Percentiles rank a stretch among this genome's conserved stretches.
Evolutionary conservation across 2,797 vertebrate genomes (phyloP).

Genomic region (Salarias fasciatus): DNA sequence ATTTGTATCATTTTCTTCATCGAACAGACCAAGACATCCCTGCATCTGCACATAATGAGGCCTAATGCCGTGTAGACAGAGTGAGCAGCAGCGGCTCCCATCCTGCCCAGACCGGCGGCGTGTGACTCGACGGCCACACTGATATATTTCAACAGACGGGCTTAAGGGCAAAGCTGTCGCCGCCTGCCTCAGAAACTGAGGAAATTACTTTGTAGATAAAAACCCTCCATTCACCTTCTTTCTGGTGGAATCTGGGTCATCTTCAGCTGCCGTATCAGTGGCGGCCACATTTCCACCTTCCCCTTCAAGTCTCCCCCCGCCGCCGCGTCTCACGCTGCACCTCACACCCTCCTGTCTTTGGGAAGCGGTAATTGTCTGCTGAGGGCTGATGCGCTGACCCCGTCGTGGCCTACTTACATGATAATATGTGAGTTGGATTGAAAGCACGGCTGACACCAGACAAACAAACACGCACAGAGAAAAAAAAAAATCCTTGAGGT

Average conservation of each 20-base stretch:
- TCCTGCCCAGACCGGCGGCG: slow-evolving; percentile 31
- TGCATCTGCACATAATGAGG: slow-evolving; percentile 22
- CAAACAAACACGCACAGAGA: too few species aligned
- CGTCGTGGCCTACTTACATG: neutral
- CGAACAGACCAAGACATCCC: too few species aligned
- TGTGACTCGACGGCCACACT: slow-evolving; percentile 12
- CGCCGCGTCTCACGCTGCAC: slow-evolving; percentile 5
- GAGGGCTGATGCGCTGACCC: neutral
- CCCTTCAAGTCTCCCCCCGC: neutral
- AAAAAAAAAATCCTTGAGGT: too few species aligned
- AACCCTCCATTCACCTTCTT: slow-evolving; percentile 37
- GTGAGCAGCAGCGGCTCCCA: slow-evolving; percentile 7
- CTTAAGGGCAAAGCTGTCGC: slow-evolving; percentile 54
- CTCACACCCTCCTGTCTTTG: slow-evolving; percentile 13
- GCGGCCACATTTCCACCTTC: slow-evolving; percentile 4
- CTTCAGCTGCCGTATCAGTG: slow-evolving; percentile 21
- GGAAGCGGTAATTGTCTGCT: neutral
- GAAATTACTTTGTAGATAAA: slow-evolving; percentile 52
- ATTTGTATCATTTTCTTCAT: too few species aligned
- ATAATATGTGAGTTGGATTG: too few species aligned
- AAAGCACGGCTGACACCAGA: too few species aligned
- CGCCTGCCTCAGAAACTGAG: slow-evolving; percentile 27
- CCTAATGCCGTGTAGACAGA: slow-evolving; percentile 18
- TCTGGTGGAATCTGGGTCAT: slow-evolving; percentile 43
- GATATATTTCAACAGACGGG: slow-evolving; percentile 47